phyloP scores from a whole-genome alignment of 2,113 vertebrate genomes.

The Cinclus mexicanus region DNA sequence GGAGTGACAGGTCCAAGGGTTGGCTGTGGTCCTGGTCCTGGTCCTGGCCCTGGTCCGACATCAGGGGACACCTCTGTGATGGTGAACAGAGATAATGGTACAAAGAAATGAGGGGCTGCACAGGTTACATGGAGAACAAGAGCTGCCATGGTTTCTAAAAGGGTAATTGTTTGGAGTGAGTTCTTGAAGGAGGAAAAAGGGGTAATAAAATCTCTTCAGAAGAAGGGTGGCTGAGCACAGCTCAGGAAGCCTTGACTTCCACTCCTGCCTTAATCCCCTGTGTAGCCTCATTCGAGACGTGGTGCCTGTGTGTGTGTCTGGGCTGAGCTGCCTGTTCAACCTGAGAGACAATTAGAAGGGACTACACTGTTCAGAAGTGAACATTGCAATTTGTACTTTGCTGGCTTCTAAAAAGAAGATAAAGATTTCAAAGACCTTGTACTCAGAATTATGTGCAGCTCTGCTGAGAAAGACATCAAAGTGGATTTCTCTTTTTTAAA shows the following conservation, averaged over 20 bases:
- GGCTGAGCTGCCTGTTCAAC: neutral
- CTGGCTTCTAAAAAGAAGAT: neutral
- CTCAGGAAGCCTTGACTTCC: neutral
- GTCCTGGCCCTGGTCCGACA: conserved; percentile 72
- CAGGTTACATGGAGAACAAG: fast-evolving
- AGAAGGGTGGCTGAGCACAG: neutral
- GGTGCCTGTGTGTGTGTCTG: neutral
- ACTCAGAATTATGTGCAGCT: neutral
- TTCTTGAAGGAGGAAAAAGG: neutral
- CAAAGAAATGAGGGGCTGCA: neutral
- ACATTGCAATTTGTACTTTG: neutral
- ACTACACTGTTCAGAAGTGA: neutral
- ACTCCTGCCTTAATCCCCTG: neutral
- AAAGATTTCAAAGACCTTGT: neutral
- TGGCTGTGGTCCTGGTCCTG: conserved; percentile 81
- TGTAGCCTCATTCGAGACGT: too few species aligned
- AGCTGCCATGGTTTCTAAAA: neutral
- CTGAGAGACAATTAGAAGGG: neutral
- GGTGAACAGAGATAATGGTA: neutral
- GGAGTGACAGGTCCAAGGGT: conserved; percentile 92
- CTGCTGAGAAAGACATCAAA: neutral
- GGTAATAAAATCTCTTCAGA: neutral
- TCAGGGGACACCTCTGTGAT: conserved; percentile 79
- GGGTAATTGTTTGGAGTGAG: neutral
- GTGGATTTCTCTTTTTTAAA: neutral